These are phyloP conservation scores for Falco columbarius DNA, from an alignment of 2,797 vertebrate species.

Conservation along the genomic window DNA sequence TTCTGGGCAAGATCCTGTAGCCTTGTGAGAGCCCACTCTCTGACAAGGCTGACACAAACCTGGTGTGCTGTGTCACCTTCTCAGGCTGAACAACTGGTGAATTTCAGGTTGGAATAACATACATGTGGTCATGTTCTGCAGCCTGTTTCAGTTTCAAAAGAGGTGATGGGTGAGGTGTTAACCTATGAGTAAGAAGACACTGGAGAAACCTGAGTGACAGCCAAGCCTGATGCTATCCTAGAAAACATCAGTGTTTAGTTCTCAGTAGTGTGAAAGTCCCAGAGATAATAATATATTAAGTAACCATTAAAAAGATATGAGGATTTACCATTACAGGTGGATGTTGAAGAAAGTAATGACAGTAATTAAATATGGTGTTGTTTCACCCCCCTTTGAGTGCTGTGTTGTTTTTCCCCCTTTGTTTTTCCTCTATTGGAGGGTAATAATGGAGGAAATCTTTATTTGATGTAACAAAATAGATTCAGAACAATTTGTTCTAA, in stretches of 20 bases:
- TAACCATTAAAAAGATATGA: constrained; percentile 67
- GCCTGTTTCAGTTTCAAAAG: constrained; percentile 58
- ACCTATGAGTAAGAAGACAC: constrained; percentile 62
- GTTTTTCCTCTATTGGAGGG: neutral
- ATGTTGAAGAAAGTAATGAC: constrained; percentile 57
- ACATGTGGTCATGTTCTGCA: constrained; percentile 59
- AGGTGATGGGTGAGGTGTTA: constrained; percentile 53
- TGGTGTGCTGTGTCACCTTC: neutral
- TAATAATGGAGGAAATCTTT: neutral
- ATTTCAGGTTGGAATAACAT: constrained; percentile 62
- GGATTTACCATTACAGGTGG: constrained; percentile 50
- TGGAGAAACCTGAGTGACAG: constrained; percentile 60
- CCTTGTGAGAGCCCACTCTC: neutral
- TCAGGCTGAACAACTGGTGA: neutral
- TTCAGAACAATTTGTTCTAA: neutral
- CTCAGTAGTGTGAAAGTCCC: constrained; percentile 12
- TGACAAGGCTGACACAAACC: neutral
- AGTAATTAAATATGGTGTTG: constrained; percentile 31
- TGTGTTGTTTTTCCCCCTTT: neutral
- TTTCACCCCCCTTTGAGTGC: neutral
- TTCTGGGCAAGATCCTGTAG: neutral
- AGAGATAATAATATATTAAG: constrained; percentile 50
- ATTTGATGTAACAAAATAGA: neutral
- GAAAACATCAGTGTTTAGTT: constrained; percentile 60
- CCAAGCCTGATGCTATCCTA: constrained; percentile 59